Percentiles rank a stretch among this genome's conserved stretches.
Evolutionary conservation across 2,888 invertebrate genomes (phyloP).

Genomic region (Bedellia somnulentella): DNA sequence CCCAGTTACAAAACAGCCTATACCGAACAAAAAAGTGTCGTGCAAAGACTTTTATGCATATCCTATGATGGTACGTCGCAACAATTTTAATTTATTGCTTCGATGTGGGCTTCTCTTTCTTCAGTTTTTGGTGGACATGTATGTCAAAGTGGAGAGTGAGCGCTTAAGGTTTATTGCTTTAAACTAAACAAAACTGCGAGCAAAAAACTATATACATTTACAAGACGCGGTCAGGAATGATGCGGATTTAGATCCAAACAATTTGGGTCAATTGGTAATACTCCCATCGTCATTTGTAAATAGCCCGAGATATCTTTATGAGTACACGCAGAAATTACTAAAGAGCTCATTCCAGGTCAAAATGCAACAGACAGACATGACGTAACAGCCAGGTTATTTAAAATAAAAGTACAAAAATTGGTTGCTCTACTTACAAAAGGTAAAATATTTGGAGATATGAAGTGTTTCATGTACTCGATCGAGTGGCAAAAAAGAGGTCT

Average conservation of each 20-base stretch:
- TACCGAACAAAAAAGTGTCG: constrained; percentile 11
- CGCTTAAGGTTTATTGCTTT: constrained; percentile 16
- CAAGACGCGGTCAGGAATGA: constrained; percentile 17
- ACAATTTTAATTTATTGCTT: constrained; percentile 10
- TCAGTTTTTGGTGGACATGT: constrained; percentile 17
- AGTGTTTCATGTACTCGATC: constrained; percentile 11
- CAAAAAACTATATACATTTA: constrained; percentile 17
- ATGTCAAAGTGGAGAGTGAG: constrained; percentile 19
- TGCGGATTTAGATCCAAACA: constrained; percentile 11
- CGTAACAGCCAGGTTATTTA: constrained; percentile 13
- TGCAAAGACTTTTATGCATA: constrained; percentile 12
- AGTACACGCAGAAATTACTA: constrained; percentile 13
- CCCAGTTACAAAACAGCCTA: background rate
- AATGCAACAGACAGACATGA: constrained; percentile 16
- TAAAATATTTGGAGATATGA: constrained; percentile 9
- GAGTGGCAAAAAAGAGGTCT: constrained; percentile 10
- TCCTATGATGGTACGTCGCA: constrained; percentile 9
- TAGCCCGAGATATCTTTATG: constrained; percentile 17
- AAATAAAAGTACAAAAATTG: constrained; percentile 11
- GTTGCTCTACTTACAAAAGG: constrained; percentile 11
- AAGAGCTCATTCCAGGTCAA: constrained; percentile 11
- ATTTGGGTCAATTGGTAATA: constrained; percentile 15
- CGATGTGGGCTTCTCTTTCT: constrained; percentile 12
- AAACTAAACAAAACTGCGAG: constrained; percentile 17
- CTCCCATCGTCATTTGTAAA: constrained; percentile 17